A percentile compares a stretch with the other conserved stretches of the same genome.
These are phyloP conservation scores for Brachycybe producta DNA, from an alignment of 2,888 invertebrate species.

Conservation along the genomic window DNA sequence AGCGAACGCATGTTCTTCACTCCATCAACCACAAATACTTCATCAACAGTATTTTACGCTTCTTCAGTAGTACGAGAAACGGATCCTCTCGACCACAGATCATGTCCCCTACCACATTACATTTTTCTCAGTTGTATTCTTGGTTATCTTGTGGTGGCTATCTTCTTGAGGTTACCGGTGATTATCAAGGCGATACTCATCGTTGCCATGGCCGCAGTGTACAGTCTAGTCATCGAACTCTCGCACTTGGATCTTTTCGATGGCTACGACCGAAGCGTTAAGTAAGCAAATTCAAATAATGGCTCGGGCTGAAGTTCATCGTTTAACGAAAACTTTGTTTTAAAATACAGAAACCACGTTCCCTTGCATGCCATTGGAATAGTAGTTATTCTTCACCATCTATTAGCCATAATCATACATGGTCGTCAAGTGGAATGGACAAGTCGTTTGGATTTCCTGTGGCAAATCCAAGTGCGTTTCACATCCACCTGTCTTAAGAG, in stretches of 20 bases:
- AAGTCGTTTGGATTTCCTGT: constrained; percentile 47
- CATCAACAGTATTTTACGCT: too few species aligned
- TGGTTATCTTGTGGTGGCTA: constrained; percentile 68
- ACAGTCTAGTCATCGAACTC: constrained; percentile 62
- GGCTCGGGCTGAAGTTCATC: not conserved
- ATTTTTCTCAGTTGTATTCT: constrained; percentile 71
- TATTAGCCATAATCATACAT: constrained; percentile 69
- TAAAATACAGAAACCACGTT: constrained; percentile 44
- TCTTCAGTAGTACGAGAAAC: constrained; percentile 6
- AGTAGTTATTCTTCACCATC: constrained; percentile 64
- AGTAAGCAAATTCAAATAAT: constrained; percentile 42
- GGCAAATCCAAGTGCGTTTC: constrained; percentile 39
- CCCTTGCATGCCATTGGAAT: constrained; percentile 57
- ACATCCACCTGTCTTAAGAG: not conserved
- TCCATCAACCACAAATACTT: too few species aligned
- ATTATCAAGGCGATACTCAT: constrained; percentile 65
- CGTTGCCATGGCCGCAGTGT: constrained; percentile 62
- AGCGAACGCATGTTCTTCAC: constrained; percentile 36
- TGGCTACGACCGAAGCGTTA: constrained; percentile 64
- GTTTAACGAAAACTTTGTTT: constrained; percentile 41
- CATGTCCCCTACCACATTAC: constrained; percentile 74
- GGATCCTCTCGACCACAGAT: constrained; percentile 48
- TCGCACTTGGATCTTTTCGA: constrained; percentile 67
- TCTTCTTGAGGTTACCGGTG: constrained; percentile 71
- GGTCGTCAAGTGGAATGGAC: constrained; percentile 73